Percentiles rank a stretch among this genome's conserved stretches.
Conservation (phyloP, 2,113 vertebrate genomes). For the Muntiacus muntjak region DNA sequence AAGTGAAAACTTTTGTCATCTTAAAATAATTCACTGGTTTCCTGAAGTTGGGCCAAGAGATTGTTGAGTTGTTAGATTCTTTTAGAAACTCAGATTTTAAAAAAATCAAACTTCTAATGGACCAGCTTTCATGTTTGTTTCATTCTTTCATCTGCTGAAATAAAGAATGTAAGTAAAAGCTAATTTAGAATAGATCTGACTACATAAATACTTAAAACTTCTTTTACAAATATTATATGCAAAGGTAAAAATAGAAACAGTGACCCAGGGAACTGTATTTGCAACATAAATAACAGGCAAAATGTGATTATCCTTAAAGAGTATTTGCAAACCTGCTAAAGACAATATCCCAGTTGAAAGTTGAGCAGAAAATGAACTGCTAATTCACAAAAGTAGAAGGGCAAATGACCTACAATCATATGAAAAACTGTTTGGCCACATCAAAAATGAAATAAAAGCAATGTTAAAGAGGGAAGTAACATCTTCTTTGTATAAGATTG, state of each 20-base stretch:
- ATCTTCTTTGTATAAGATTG: not conserved
- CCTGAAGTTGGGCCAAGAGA: not conserved
- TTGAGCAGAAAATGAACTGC: not conserved
- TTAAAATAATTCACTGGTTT: not conserved
- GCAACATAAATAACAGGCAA: not conserved
- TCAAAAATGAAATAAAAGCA: not conserved
- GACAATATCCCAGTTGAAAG: not conserved
- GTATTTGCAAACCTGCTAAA: not conserved
- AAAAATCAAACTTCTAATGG: not conserved
- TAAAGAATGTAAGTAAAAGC: not conserved
- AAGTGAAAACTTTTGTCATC: slow-evolving; percentile 17
- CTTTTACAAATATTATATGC: not conserved
- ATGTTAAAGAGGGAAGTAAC: not conserved
- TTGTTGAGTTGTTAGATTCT: not conserved
- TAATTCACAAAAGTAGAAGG: not conserved
- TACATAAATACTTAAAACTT: not conserved
- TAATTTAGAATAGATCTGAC: slow-evolving; percentile 2
- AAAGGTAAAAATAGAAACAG: slow-evolving; percentile 27
- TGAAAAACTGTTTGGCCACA: not conserved
- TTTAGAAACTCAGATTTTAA: slow-evolving; percentile 6
- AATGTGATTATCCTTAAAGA: not conserved
- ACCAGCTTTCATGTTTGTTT: not conserved
- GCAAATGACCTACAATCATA: not conserved
- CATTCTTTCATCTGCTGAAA: slow-evolving; percentile 8
- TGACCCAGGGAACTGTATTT: not conserved